Evolutionary conservation across 2,113 vertebrate species (phyloP).

Genomic region (Triplophysa tibetana): DNA sequence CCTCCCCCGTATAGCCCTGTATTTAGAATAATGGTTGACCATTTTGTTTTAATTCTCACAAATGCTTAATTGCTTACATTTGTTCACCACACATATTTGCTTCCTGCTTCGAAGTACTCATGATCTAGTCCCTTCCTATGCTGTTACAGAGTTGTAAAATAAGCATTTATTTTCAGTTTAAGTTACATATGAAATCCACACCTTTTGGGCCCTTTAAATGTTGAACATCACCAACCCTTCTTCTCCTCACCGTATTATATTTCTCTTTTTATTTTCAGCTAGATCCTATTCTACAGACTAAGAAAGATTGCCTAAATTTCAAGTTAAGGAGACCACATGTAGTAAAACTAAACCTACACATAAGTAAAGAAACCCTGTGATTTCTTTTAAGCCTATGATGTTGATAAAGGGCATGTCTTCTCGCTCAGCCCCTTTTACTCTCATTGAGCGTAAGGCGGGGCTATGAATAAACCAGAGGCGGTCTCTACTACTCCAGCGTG

Average conservation of each 20-base stretch:
- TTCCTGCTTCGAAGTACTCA: background rate
- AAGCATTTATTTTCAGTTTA: background rate
- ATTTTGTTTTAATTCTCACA: background rate
- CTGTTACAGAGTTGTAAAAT: no score
- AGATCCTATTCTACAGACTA: no score
- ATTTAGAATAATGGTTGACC: background rate
- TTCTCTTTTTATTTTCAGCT: background rate
- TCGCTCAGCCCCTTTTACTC: constrained; percentile 2
- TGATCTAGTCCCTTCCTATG: constrained; percentile 56
- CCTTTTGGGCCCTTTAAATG: background rate
- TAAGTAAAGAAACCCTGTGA: background rate
- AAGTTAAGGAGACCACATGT: background rate
- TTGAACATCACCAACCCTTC: background rate
- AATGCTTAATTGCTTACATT: background rate
- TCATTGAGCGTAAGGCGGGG: constrained; percentile 59
- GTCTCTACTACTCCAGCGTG: constrained; percentile 62
- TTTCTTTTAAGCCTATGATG: constrained; percentile 10
- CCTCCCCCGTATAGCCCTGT: background rate
- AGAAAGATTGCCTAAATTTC: background rate
- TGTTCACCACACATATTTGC: background rate
- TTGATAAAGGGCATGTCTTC: background rate
- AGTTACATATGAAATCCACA: background rate
- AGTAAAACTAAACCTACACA: background rate
- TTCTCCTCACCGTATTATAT: background rate
- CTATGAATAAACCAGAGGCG: constrained; percentile 49